Evolutionary conservation across 2,797 vertebrate species (phyloP), one percentile per base, ranked within the genome.

Genomic region (Phalanger gymnotis): DNA sequence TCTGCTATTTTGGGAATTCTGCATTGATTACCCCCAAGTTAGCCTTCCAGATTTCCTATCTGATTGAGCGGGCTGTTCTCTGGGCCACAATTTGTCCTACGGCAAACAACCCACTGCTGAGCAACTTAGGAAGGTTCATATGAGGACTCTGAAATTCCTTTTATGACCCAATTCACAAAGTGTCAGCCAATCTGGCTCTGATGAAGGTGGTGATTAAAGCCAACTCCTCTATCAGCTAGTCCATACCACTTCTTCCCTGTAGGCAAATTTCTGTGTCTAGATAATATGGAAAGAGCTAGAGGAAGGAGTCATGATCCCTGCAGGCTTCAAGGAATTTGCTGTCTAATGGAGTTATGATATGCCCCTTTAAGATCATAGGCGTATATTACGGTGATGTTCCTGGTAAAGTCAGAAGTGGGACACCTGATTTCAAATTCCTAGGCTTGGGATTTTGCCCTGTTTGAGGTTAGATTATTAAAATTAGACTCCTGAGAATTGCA

Each of bases 191-290:
- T 73, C n/a, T 40, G 66, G 16, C 6, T 73, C n/a, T 40, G 66
- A 73, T 22, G 66, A n/a, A 4, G 66, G 28, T 58, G 28, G 99
- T 99, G 94, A 98, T 99, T 81, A 54, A 40, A 53, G 27, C 66
- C 53, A 66, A 87, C 93, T 52, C 90, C 94, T 95, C 94, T 95
- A 53, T 6, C 61, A 47, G 4, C 9, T 5, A 1, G 53, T 90
- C 40, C 31, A 58, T 31, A 58, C 28, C 30, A 58, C 28, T 58
- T 58, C 30, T 58, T 31, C 57, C 30, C 57, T 11, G 11, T 58
- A 13, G 28, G 57, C 57, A 58, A 57, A 57, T 27, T 58, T 3
- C 30, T 58, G 30, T 58, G 57, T 12, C 57, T 58, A 58, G 57
- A 13, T 58, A 31, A 58, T 31, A 12, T 30, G 30, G 57, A 30